These are phyloP conservation scores for Varroa destructor DNA, from an alignment of 1,140 invertebrate genomes.

Conservation along the genomic window DNA sequence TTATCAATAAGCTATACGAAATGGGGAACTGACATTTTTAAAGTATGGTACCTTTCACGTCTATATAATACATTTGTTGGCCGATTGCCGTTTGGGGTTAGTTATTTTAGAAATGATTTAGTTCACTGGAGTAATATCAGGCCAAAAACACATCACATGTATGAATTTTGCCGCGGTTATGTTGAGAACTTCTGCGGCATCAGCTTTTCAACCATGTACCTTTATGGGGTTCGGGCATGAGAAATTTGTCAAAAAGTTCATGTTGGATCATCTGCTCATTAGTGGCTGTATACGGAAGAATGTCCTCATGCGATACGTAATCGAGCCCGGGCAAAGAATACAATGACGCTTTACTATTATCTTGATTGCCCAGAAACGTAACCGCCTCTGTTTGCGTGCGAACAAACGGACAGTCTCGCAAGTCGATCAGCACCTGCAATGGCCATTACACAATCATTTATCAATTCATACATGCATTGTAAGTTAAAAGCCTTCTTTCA, in stretches of 20 bases:
- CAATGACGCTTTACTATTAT: slow-evolving; percentile 60
- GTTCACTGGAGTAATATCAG: background rate
- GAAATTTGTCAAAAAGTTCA: slow-evolving; percentile 90
- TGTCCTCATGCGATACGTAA: slow-evolving; percentile 89
- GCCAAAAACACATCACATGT: background rate
- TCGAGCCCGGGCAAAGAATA: slow-evolving; percentile 82
- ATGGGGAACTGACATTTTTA: too few species aligned
- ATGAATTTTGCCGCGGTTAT: slow-evolving; percentile 25
- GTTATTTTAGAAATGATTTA: background rate
- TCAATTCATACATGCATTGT: too few species aligned
- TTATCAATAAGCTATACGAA: too few species aligned
- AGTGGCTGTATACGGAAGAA: slow-evolving; percentile 41
- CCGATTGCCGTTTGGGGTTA: background rate
- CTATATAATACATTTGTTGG: too few species aligned
- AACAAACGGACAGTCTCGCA: slow-evolving; percentile 85
- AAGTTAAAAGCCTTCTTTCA: too few species aligned
- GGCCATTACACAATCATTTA: slow-evolving; percentile 38
- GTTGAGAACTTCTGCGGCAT: too few species aligned
- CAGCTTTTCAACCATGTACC: slow-evolving; percentile 41
- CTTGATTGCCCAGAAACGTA: slow-evolving; percentile 90
- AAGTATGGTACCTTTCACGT: too few species aligned
- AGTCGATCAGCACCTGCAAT: slow-evolving; percentile 91
- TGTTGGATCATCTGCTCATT: slow-evolving; percentile 56
- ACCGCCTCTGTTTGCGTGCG: slow-evolving; percentile 90
- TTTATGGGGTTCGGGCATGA: slow-evolving; percentile 61